Evolutionary conservation across 1,140 invertebrate species (phyloP).

Genomic region (Eciton burchellii): DNA sequence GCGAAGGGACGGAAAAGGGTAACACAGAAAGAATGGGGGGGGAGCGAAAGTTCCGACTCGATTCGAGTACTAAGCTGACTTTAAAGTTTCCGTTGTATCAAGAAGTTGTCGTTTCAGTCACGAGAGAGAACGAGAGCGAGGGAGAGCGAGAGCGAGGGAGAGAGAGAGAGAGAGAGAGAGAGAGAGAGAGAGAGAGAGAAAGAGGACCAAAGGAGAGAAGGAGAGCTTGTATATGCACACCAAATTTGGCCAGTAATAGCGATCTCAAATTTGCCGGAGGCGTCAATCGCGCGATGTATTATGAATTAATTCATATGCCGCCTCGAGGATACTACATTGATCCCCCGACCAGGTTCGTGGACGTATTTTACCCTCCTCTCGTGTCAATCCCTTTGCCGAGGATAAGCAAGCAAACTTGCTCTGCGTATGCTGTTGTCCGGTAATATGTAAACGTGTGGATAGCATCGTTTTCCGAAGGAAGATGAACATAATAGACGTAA

Average conservation of each 20-base stretch:
- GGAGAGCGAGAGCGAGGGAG: not conserved
- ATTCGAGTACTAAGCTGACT: constrained; percentile 75
- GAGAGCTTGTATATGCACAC: constrained; percentile 54
- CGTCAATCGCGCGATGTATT: constrained; percentile 75
- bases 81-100: constrained; percentile 77
- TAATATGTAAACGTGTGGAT: constrained; percentile 4
- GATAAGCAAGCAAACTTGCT: constrained; percentile 35
- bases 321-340: constrained; percentile 32
- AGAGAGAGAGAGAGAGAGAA: constrained; percentile 11
- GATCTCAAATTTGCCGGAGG: constrained; percentile 77
- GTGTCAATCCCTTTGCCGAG: not conserved
- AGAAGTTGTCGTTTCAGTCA: constrained; percentile 70
- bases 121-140: too few species aligned
- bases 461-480: not conserved
- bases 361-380: constrained; percentile 19
- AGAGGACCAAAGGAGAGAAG: constrained; percentile 1
- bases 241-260: constrained; percentile 72
- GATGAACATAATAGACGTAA: not conserved
- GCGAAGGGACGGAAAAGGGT: constrained; percentile 16
- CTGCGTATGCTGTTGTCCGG: not conserved
- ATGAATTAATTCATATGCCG: constrained; percentile 71
- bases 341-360: not conserved
- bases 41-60: constrained; percentile 66
- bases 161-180: not conserved
- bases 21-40: constrained; percentile 29